These are phyloP conservation scores for Ammospiza caudacuta DNA, from an alignment of 2,113 vertebrate species.

Conservation along the genomic window DNA sequence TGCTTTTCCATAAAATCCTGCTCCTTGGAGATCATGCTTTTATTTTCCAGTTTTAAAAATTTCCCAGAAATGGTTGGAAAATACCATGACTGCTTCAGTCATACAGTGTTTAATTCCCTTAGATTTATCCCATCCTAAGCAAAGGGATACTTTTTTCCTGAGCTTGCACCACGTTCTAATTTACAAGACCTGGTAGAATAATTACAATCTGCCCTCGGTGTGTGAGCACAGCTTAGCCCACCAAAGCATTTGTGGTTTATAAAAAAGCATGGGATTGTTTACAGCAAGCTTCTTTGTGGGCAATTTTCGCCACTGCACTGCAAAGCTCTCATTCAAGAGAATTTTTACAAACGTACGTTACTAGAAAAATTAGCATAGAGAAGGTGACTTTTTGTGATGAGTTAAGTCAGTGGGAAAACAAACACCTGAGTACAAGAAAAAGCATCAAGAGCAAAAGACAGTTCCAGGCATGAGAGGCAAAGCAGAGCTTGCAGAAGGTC, in stretches of 20 bases:
- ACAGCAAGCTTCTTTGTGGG: not conserved
- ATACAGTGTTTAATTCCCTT: not conserved
- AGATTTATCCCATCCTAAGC: not conserved
- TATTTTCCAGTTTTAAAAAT: not conserved
- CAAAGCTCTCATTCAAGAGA: not conserved
- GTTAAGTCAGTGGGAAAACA: not conserved
- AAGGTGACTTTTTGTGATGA: not conserved
- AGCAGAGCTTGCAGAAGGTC: not conserved
- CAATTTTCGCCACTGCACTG: not conserved
- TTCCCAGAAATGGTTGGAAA: not conserved
- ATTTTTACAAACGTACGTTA: not conserved
- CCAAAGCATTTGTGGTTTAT: not conserved
- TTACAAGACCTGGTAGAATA: not conserved
- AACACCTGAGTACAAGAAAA: not conserved
- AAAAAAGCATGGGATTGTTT: not conserved
- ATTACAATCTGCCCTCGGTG: not conserved
- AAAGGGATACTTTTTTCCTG: not conserved
- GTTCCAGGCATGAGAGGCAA: not conserved
- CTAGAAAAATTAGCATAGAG: not conserved
- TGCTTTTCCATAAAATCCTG: not conserved
- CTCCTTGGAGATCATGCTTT: not conserved
- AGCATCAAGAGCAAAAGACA: not conserved
- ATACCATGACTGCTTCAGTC: not conserved
- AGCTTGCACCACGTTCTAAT: not conserved
- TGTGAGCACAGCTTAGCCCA: not conserved